These are phyloP conservation scores for Fragum fragum DNA, from an alignment of 2,888 invertebrate species.

Conservation along the genomic window DNA sequence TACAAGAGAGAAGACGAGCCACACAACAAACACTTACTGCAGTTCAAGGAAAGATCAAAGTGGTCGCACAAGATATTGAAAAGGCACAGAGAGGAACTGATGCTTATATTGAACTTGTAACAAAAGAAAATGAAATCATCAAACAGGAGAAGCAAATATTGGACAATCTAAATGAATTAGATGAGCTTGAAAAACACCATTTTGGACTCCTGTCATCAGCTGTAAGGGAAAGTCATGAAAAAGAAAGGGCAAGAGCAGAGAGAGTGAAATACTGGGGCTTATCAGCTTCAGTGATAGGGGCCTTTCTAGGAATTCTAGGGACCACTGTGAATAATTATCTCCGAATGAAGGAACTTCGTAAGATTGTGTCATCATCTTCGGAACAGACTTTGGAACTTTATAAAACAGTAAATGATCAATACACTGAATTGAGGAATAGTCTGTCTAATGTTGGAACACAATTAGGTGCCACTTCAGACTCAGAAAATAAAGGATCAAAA, in stretches of 20 bases:
- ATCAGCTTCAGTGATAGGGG: slow-evolving; percentile 91
- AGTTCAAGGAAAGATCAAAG: slow-evolving; percentile 88
- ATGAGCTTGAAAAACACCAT: slow-evolving; percentile 91
- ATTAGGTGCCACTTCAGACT: background rate
- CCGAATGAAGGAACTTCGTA: slow-evolving; percentile 90
- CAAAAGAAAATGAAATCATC: slow-evolving; percentile 88
- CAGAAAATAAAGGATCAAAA: background rate
- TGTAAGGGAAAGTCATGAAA: slow-evolving; percentile 93
- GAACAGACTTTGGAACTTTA: slow-evolving; percentile 66
- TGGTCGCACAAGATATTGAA: slow-evolving; percentile 92
- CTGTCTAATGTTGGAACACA: background rate
- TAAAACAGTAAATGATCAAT: slow-evolving; percentile 69
- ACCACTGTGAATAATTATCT: slow-evolving; percentile 90
- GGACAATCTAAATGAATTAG: slow-evolving; percentile 90
- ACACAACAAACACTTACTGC: slow-evolving; percentile 75
- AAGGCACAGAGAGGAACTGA: slow-evolving; percentile 93
- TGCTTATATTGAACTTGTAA: slow-evolving; percentile 91
- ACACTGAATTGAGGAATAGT: slow-evolving; percentile 48
- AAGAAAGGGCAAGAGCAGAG: slow-evolving; percentile 93
- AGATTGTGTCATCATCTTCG: slow-evolving; percentile 88
- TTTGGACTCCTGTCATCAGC: slow-evolving; percentile 92
- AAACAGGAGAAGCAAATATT: slow-evolving; percentile 87
- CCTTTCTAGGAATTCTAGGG: slow-evolving; percentile 90
- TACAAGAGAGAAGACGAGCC: slow-evolving; percentile 80
- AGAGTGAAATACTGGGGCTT: slow-evolving; percentile 95